Conservation (phyloP, 2,797 vertebrate genomes). For the Macrochelys suwanniensis region DNA sequence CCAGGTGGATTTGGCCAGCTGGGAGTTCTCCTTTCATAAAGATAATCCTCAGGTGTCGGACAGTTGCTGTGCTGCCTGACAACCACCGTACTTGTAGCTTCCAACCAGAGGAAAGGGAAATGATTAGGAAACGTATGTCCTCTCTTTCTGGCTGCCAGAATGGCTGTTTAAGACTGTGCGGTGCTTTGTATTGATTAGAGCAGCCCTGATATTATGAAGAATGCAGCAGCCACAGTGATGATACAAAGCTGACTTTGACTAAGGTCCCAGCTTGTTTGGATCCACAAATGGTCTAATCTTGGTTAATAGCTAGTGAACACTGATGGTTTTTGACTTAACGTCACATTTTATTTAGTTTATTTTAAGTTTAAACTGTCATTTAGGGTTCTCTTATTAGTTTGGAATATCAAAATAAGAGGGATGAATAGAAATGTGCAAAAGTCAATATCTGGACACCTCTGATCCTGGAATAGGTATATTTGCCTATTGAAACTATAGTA, state of each 20-base stretch:
- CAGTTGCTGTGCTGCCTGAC: not conserved
- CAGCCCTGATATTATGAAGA: not conserved
- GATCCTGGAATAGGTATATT: slow-evolving; percentile 16
- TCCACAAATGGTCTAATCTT: not conserved
- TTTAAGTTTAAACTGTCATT: not conserved
- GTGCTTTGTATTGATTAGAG: not conserved
- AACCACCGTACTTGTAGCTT: not conserved
- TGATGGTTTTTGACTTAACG: not conserved
- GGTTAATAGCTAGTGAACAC: not conserved
- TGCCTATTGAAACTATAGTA: not conserved
- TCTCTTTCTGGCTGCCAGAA: not conserved
- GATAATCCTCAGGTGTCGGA: not conserved
- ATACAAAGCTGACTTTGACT: not conserved
- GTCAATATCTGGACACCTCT: slow-evolving; percentile 58
- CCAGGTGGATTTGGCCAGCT: not conserved
- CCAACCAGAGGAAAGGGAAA: not conserved
- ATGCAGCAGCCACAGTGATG: not conserved
- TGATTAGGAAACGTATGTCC: not conserved
- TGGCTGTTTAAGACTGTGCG: rapidly evolving
- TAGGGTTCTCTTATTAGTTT: not conserved
- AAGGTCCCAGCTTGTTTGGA: not conserved
- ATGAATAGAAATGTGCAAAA: slow-evolving; percentile 54
- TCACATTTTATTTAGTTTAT: not conserved
- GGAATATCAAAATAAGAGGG: not conserved
- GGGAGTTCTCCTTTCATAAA: not conserved